phyloP scores from a whole-genome alignment of 1,140 invertebrate species.

The Olivierus martensii region DNA sequence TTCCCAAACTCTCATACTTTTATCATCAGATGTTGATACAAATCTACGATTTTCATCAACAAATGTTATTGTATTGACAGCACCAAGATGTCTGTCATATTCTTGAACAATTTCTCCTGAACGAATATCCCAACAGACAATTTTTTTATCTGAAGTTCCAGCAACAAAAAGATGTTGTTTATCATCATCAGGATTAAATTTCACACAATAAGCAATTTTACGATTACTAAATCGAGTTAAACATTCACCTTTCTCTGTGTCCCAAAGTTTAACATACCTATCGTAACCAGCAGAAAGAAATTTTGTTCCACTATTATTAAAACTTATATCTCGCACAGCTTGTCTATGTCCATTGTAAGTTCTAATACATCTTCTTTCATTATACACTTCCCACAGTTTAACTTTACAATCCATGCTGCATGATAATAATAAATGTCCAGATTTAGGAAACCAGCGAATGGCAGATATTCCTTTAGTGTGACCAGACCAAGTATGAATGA shows the following conservation, averaged over 20 bases:
- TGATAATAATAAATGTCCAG: slow-evolving; percentile 88
- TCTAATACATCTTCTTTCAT: slow-evolving; percentile 79
- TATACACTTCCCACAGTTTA: slow-evolving; percentile 98
- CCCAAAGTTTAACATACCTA: slow-evolving; percentile 95
- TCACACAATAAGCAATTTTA: slow-evolving; percentile 94
- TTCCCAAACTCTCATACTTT: slow-evolving; percentile 97
- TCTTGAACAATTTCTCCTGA: slow-evolving; percentile 94
- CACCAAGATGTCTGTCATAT: slow-evolving; percentile 96
- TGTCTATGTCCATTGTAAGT: slow-evolving; percentile 95
- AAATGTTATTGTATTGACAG: slow-evolving; percentile 98
- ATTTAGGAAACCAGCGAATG: slow-evolving; percentile 87
- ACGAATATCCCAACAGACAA: slow-evolving; percentile 94
- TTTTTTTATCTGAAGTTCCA: slow-evolving; percentile 98
- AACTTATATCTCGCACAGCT: slow-evolving; percentile 90
- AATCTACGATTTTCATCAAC: slow-evolving; percentile 96
- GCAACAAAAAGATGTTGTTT: slow-evolving; percentile 97
- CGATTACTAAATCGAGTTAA: slow-evolving; percentile 81
- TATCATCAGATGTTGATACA: slow-evolving; percentile 97
- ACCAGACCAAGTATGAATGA: slow-evolving; percentile 92
- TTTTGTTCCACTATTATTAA: slow-evolving; percentile 83
- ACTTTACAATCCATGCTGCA: slow-evolving; percentile 94
- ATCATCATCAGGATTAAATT: slow-evolving; percentile 94
- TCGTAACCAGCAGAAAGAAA: slow-evolving; percentile 82
- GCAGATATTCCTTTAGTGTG: slow-evolving; percentile 95
- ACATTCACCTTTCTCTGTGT: slow-evolving; percentile 92